Evolutionary conservation across 2,888 invertebrate species (phyloP).

Genomic region (Pseudococcus jackbeardsleyi): DNA sequence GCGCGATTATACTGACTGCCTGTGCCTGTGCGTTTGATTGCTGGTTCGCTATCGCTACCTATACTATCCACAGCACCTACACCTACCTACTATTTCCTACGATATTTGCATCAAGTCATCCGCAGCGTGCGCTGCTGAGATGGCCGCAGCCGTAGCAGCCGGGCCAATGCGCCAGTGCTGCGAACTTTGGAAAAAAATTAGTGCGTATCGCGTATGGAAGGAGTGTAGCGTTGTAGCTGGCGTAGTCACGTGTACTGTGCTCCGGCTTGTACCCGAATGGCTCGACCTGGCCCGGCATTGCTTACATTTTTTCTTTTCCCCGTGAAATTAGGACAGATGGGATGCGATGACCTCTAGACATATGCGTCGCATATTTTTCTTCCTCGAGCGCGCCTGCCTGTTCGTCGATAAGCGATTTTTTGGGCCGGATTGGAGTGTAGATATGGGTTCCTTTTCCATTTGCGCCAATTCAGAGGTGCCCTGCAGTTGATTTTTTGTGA

Average conservation of each 20-base stretch:
- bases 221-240: neutral
- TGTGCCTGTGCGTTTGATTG: neutral
- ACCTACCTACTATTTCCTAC: neutral
- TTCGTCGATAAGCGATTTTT: neutral
- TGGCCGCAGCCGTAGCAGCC: too few species aligned
- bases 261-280: neutral
- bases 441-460: neutral
- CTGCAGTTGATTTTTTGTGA: too few species aligned
- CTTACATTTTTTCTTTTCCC: neutral
- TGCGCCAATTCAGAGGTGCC: too few species aligned
- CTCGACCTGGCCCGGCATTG: neutral
- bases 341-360: constrained; percentile 8
- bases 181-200: neutral
- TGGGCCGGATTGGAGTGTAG: neutral
- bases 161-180: neutral
- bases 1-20: neutral
- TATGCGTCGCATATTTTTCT: constrained; percentile 28
- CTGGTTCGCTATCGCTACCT: neutral
- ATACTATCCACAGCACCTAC: neutral
- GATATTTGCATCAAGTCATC: too few species aligned
- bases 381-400: neutral
- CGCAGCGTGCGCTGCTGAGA: too few species aligned
- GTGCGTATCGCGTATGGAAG: neutral
- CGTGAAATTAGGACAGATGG: constrained; percentile 13
- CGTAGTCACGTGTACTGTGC: neutral